Conservation (phyloP, 1,140 invertebrate genomes). For the Ctenoplectra terminalis region DNA sequence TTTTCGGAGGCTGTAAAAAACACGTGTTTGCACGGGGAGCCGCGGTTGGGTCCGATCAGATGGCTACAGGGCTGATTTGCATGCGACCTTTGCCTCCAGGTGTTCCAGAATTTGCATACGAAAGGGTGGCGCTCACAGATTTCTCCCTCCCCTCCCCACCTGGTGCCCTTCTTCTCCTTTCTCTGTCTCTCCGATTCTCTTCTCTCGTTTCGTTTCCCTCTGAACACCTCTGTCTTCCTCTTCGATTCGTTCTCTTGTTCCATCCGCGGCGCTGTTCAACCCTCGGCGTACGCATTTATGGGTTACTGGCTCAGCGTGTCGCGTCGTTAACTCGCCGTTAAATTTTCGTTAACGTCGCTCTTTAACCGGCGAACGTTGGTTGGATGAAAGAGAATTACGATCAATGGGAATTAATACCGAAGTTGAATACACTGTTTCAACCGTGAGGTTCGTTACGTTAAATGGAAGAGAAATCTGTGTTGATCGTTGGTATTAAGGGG, state of each 20-base stretch:
- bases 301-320: constrained; percentile 76
- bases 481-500: too few species aligned
- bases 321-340: constrained; percentile 72
- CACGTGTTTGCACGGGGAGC: constrained; percentile 55
- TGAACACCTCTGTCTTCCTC: constrained; percentile 43
- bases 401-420: not conserved
- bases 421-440: not conserved
- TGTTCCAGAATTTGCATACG: constrained; percentile 81
- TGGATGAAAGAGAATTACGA: not conserved
- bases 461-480: too few species aligned
- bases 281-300: constrained; percentile 72
- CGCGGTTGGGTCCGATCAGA: constrained; percentile 62
- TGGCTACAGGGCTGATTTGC: constrained; percentile 76
- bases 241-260: constrained; percentile 47
- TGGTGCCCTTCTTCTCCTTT: constrained; percentile 30
- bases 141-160: constrained; percentile 38
- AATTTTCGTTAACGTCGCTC: constrained; percentile 67
- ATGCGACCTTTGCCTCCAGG: constrained; percentile 80
- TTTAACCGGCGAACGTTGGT: constrained; percentile 16
- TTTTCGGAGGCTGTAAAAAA: constrained; percentile 65
- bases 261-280: constrained; percentile 43
- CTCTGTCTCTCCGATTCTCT: constrained; percentile 35
- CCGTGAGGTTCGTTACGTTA: not conserved
- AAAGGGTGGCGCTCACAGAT: constrained; percentile 77
- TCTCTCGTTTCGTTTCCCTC: constrained; percentile 54